Evolutionary conservation across 2,113 vertebrate genomes (phyloP).

Genomic region (Campylomormyrus numenius): DNA sequence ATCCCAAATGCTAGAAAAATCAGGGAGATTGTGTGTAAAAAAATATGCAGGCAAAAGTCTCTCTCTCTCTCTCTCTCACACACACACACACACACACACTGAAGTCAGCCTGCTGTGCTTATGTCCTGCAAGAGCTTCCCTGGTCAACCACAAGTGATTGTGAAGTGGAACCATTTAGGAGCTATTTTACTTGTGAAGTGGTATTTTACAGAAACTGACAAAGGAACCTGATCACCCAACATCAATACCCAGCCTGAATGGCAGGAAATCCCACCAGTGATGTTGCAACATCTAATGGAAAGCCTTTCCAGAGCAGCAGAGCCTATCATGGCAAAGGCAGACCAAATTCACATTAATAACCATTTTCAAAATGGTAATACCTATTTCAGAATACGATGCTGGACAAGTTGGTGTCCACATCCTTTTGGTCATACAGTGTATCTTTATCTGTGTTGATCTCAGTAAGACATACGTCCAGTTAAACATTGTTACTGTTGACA

Average conservation of each 20-base stretch:
- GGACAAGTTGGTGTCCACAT: background rate
- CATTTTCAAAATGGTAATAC: background rate
- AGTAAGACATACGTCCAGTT: background rate
- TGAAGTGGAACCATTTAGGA: background rate
- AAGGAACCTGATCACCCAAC: background rate
- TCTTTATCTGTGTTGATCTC: background rate
- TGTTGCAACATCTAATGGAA: background rate
- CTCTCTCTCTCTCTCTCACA: background rate
- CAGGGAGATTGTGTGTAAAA: background rate
- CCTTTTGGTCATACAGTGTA: background rate
- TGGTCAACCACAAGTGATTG: background rate
- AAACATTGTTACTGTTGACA: background rate
- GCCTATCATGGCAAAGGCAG: background rate
- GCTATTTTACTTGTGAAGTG: background rate
- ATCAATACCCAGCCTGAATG: background rate
- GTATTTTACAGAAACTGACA: background rate
- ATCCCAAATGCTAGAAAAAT: background rate
- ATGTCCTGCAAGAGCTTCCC: background rate
- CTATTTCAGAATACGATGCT: background rate
- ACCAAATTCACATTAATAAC: background rate
- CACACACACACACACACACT: background rate
- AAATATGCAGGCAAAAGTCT: background rate
- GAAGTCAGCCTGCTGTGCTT: background rate
- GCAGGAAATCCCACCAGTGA: background rate
- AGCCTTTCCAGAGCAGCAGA: background rate